Evolutionary conservation across 2,113 vertebrate genomes (phyloP).

Genomic region (Solea solea): DNA sequence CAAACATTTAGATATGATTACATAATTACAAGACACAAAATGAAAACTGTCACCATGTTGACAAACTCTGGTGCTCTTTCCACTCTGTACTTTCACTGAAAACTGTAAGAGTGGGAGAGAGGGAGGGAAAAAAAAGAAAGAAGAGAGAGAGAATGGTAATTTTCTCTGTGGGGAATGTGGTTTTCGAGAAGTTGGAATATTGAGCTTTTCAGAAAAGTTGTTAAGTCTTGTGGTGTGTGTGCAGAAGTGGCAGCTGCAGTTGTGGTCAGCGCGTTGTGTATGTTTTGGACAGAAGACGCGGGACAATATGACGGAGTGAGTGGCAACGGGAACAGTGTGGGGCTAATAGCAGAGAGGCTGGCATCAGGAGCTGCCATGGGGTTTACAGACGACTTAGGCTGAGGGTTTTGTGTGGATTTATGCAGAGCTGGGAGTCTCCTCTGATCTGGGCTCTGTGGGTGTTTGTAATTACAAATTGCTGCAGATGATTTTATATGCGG

Average conservation of each 20-base stretch:
- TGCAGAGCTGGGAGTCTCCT: conserved; percentile 42
- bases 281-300: conserved; percentile 33
- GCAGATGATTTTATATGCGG: conserved; percentile 47
- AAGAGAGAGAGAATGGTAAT: conserved; percentile 30
- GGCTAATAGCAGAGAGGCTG: conserved; percentile 19
- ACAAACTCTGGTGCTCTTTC: conserved; percentile 22
- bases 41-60: conserved; percentile 13
- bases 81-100: conserved; percentile 10
- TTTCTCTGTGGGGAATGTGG: conserved; percentile 45
- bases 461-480: conserved; percentile 55
- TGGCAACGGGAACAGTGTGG: conserved; percentile 8
- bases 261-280: conserved; percentile 50
- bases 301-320: conserved; percentile 46
- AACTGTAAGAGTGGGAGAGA: not conserved
- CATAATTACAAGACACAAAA: conserved; percentile 24
- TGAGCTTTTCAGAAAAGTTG: conserved; percentile 44
- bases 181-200: conserved; percentile 40
- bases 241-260: conserved; percentile 59
- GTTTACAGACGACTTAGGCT: conserved; percentile 18
- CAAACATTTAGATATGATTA: conserved; percentile 14
- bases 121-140: not conserved
- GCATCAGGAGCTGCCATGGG: conserved; percentile 13
- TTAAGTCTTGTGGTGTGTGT: conserved; percentile 55
- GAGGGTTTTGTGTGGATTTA: conserved; percentile 42
- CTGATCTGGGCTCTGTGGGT: conserved; percentile 62